These are phyloP conservation scores for Cricetomys ansorgei DNA, from an alignment of 2,113 vertebrate species.

Conservation along the genomic window DNA sequence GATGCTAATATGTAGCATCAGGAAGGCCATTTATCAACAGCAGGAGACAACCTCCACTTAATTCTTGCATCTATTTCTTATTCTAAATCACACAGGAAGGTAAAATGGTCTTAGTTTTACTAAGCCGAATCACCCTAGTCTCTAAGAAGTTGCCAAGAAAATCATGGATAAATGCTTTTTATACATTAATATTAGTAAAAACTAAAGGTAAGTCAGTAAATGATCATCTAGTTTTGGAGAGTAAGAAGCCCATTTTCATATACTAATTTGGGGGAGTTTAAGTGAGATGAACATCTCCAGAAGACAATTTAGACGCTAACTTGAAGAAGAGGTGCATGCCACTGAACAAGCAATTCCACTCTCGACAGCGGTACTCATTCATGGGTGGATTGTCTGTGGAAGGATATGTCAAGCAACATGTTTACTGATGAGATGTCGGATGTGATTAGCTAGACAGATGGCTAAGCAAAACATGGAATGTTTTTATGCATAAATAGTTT, in stretches of 20 bases:
- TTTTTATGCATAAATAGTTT: constrained; percentile 37
- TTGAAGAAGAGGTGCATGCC: neutral
- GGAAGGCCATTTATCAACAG: neutral
- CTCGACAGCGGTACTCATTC: neutral
- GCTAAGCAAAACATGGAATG: neutral
- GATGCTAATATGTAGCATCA: neutral
- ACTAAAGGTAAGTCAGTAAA: neutral
- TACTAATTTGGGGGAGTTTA: neutral
- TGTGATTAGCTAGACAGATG: neutral
- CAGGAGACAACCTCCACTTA: neutral
- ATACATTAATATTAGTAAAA: neutral
- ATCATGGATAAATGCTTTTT: neutral
- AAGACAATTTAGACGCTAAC: constrained; percentile 13
- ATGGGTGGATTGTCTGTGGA: neutral
- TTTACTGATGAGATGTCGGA: constrained; percentile 6
- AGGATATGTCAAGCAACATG: neutral
- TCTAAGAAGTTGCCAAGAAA: neutral
- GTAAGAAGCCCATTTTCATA: neutral
- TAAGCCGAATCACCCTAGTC: neutral
- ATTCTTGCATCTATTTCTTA: neutral
- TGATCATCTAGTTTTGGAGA: neutral
- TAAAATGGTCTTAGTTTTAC: neutral
- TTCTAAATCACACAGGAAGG: constrained; percentile 45
- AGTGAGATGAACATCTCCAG: neutral
- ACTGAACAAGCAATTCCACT: neutral